Evolutionary conservation across 2,888 invertebrate genomes (phyloP), one percentile per base, ranked within the genome.

Genomic region (Rhodophaea formosa): DNA sequence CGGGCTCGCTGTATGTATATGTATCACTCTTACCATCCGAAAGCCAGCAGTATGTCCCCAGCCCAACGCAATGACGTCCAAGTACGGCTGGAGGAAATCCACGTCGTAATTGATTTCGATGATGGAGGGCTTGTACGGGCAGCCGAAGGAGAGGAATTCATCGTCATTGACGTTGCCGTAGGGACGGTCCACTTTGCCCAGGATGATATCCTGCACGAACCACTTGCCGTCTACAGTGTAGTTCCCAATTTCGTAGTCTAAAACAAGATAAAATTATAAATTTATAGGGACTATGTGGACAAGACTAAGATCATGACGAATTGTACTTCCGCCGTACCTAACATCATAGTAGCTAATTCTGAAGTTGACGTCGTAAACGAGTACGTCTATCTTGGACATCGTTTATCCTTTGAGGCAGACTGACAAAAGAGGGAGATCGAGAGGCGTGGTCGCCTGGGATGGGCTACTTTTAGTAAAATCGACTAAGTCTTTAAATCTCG

Each of bases 151-250:
- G 0, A 12, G 3, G 0, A 44, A 6, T 30, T 73, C 70, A 0
- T 49, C 8, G 6, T 35, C 3, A 10, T 35, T 35, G 17, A 7
- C 17, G 74, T 71, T 10, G 73, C 35, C 52, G 46, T 62, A 82
- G 0, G 74, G 65, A 0, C 72, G 67, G 15, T 84, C 80, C 3
- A 83, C 82, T 66, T 74, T 71, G 0, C 66, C 75, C 1, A 81
- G 55, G 0, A 77, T 84, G 57, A 84, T 79, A 53, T 84, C 84
- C n/a, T 76, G 64, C 1, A 60, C 55, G 0, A 79, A 64, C 84
- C 84, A 84, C 23, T 70, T 66, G 10, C 35, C 35, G 10, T 74
- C 74, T 8, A 79, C 53, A 12, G 64, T 63, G 0, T 60, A 56
- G 49, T 69, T 77, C 16, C 68, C 63, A 6, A 82, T 66, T 5